These are phyloP conservation scores for Potamarius usumacintae DNA, from an alignment of 2,113 vertebrate genomes.

Conservation along the genomic window DNA sequence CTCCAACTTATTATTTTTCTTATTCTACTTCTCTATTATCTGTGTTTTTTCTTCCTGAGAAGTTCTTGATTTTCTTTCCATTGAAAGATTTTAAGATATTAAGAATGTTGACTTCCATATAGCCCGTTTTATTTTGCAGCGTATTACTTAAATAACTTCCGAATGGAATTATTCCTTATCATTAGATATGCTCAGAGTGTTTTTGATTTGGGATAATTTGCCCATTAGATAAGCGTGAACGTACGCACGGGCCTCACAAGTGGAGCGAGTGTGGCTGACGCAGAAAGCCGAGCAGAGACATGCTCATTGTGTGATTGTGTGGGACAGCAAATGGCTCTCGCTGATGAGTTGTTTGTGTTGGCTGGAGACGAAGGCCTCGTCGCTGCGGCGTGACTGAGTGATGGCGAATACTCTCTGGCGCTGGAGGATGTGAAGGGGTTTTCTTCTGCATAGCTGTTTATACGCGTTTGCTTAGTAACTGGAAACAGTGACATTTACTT, in stretches of 20 bases:
- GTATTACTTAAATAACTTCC: neutral
- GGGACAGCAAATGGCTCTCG: constrained; percentile 56
- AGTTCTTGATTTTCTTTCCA: no score
- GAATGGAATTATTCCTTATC: neutral
- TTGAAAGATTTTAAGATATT: neutral
- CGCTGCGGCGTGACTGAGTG: constrained; percentile 45
- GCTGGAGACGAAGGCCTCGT: constrained; percentile 41
- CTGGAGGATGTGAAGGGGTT: constrained; percentile 12
- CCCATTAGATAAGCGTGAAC: neutral
- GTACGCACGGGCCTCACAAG: constrained; percentile 43
- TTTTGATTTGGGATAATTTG: neutral
- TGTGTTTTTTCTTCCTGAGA: neutral
- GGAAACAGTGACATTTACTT: constrained; percentile 37
- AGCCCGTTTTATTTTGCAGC: neutral
- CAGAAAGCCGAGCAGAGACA: constrained; percentile 32
- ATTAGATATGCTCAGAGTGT: neutral
- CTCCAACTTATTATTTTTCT: neutral
- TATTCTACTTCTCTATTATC: constrained; percentile 60
- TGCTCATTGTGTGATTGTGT: constrained; percentile 40
- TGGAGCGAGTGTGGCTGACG: constrained; percentile 38
- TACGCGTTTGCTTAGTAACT: constrained; percentile 43
- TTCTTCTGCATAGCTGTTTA: constrained; percentile 43
- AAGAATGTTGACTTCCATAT: neutral
- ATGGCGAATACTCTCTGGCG: constrained; percentile 34
- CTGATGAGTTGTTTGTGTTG: constrained; percentile 56